phyloP scores from a whole-genome alignment of 2,797 vertebrate genomes.

The Coccyzus lansbergi region DNA sequence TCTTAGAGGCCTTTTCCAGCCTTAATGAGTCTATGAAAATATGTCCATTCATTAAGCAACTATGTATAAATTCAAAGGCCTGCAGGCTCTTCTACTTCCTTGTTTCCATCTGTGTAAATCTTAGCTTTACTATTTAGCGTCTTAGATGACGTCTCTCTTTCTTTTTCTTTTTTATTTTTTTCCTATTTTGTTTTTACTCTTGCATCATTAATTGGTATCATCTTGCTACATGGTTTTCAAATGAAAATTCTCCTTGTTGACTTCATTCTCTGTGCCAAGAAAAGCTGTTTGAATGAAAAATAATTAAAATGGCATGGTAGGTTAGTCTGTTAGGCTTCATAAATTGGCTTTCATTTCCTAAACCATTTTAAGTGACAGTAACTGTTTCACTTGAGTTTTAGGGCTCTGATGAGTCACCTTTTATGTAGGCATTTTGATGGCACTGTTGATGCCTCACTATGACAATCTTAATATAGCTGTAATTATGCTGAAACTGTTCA shows the following conservation, averaged over 20 bases:
- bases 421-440: slow-evolving; percentile 55
- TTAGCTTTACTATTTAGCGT: background rate
- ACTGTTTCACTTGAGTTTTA: slow-evolving; percentile 50
- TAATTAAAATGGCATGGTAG: slow-evolving; percentile 47
- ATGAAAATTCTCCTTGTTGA: background rate
- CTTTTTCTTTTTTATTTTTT: background rate
- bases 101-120: background rate
- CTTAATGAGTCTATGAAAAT: background rate
- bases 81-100: background rate
- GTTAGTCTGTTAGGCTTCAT: slow-evolving; percentile 34
- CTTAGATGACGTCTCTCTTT: background rate
- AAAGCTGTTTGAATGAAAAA: slow-evolving; percentile 41
- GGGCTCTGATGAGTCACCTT: slow-evolving; percentile 56
- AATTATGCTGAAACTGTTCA: slow-evolving; percentile 55
- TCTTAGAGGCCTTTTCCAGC: too few species aligned
- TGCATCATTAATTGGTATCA: background rate
- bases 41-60: background rate
- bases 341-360: slow-evolving; percentile 54
- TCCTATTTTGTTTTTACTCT: background rate
- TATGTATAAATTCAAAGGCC: background rate
- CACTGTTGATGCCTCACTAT: slow-evolving; percentile 63
- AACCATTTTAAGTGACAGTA: slow-evolving; percentile 54
- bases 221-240: background rate
- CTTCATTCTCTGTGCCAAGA: background rate
- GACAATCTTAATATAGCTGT: slow-evolving; percentile 58